Percentiles rank a stretch among this genome's conserved stretches.
These are phyloP conservation scores for Neuroscelio doddi DNA, from an alignment of 2,888 invertebrate genomes.

Conservation along the genomic window DNA sequence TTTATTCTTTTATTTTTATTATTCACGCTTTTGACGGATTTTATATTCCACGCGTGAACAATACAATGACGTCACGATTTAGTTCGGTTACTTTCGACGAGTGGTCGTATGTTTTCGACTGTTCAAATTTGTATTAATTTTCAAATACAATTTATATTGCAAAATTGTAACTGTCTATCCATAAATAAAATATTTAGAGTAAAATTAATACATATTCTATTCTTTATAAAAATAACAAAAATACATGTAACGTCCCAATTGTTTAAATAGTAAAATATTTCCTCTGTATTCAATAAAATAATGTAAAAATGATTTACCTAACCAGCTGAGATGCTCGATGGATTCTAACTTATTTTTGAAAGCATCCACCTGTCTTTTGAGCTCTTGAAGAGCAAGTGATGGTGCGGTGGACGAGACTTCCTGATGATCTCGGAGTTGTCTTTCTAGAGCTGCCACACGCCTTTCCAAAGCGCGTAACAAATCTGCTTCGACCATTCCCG, in stretches of 20 bases:
- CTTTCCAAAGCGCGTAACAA: slow-evolving; percentile 75
- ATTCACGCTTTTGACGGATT: too few species aligned
- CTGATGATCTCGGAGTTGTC: slow-evolving; percentile 72
- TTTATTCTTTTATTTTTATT: too few species aligned
- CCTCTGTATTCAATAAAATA: too few species aligned
- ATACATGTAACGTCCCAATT: neutral
- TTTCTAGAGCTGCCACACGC: slow-evolving; percentile 75
- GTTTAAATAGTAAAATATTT: slow-evolving; percentile 7
- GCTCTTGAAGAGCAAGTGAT: slow-evolving; percentile 74
- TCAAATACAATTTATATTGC: too few species aligned
- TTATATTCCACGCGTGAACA: too few species aligned
- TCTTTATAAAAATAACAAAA: neutral
- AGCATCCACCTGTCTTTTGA: slow-evolving; percentile 76
- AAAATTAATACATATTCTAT: too few species aligned
- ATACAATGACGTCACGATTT: too few species aligned
- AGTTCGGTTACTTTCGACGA: too few species aligned
- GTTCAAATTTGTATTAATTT: too few species aligned
- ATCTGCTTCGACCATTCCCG: slow-evolving; percentile 73
- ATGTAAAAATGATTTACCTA: too few species aligned
- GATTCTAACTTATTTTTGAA: slow-evolving; percentile 77
- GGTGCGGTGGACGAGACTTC: slow-evolving; percentile 73
- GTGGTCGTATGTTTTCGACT: too few species aligned
- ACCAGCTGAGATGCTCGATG: slow-evolving; percentile 77
- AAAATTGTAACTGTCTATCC: too few species aligned
- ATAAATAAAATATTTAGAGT: neutral